These are phyloP conservation scores for Semnopithecus entellus DNA, from an alignment of 2,113 vertebrate genomes.

Conservation along the genomic window DNA sequence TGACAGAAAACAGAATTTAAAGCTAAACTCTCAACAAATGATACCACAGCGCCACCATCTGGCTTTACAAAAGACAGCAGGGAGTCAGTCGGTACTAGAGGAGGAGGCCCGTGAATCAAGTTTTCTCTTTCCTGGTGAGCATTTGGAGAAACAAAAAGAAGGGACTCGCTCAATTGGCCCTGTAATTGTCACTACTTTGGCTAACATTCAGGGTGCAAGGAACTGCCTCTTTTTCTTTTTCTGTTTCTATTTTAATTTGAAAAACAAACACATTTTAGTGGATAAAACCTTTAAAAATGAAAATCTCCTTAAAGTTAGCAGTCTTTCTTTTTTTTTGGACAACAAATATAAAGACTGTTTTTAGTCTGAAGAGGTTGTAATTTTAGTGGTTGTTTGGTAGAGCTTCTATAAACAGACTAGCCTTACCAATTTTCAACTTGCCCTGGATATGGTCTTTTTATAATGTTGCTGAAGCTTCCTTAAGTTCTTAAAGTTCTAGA, in stretches of 20 bases:
- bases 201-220: not conserved
- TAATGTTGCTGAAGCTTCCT: not conserved
- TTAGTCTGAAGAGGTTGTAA: not conserved
- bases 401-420: not conserved
- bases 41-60: slow-evolving; percentile 80
- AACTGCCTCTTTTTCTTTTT: not conserved
- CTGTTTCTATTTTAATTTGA: slow-evolving; percentile 4
- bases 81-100: not conserved
- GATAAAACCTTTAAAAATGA: not conserved
- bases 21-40: slow-evolving; percentile 6
- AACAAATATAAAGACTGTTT: not conserved
- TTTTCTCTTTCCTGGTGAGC: not conserved
- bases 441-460: not conserved
- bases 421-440: not conserved
- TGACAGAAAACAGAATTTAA: not conserved
- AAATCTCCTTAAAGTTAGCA: not conserved
- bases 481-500: not conserved
- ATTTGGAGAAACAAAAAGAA: not conserved
- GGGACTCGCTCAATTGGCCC: not conserved
- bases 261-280: not conserved
- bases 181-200: not conserved
- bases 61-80: slow-evolving; percentile 19
- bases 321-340: not conserved
- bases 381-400: not conserved
- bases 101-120: no score